A percentile compares a stretch with the other conserved stretches of the same genome.
Evolutionary conservation across 2,888 invertebrate species (phyloP).

Genomic region (Hirudinaria manillensis): DNA sequence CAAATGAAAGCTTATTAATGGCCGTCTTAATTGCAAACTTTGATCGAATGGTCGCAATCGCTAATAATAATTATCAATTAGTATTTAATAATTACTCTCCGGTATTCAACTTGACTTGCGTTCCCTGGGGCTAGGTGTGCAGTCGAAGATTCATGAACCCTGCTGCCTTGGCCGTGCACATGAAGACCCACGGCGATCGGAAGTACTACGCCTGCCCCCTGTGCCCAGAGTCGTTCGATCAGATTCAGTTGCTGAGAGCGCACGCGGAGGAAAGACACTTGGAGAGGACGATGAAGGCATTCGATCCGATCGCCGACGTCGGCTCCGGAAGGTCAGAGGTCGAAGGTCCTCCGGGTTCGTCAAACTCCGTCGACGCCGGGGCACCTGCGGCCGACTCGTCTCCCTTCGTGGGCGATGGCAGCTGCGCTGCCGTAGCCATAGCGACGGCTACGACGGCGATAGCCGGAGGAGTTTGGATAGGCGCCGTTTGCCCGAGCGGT

Average conservation of each 20-base stretch:
- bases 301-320: slow-evolving; percentile 59
- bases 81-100: no score
- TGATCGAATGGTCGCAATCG: no score
- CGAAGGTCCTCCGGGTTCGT: neutral
- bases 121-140: no score
- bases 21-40: no score
- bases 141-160: slow-evolving; percentile 67
- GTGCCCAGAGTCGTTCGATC: slow-evolving; percentile 66
- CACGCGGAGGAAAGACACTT: slow-evolving; percentile 65
- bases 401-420: neutral
- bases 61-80: no score
- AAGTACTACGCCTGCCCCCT: slow-evolving; percentile 69
- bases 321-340: neutral
- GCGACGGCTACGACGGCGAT: neutral
- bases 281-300: slow-evolving; percentile 66
- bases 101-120: no score
- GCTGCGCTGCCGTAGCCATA: neutral
- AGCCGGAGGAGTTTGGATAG: neutral
- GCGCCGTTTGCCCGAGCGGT: no score
- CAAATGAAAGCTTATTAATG: neutral
- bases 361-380: neutral
- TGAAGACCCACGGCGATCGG: slow-evolving; percentile 64
- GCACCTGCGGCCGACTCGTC: no score
- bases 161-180: slow-evolving; percentile 67
- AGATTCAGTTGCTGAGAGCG: slow-evolving; percentile 50